Conservation (phyloP, 2,797 vertebrate genomes). For the Euthynnus affinis region DNA sequence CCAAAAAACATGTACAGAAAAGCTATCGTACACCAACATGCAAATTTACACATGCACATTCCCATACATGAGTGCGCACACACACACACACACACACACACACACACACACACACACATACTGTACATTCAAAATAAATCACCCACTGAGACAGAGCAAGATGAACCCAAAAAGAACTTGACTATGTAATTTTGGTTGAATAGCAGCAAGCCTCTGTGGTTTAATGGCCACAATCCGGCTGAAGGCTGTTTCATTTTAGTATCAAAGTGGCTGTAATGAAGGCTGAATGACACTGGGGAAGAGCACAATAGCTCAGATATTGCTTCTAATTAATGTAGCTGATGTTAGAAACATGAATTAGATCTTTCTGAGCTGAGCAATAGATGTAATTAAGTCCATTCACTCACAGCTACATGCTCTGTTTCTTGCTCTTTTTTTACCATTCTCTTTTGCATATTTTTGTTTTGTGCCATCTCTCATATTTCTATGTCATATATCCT, state of each 20-base stretch:
- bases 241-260: constrained; percentile 81
- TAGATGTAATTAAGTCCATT: constrained; percentile 73
- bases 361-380: constrained; percentile 70
- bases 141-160: constrained; percentile 44
- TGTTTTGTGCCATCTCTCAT: constrained; percentile 32
- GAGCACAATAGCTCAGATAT: constrained; percentile 77
- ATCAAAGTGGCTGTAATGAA: constrained; percentile 85
- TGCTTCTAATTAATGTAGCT: constrained; percentile 80
- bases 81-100: background rate
- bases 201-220: constrained; percentile 61
- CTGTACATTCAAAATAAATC: constrained; percentile 45
- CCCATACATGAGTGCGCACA: background rate
- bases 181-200: constrained; percentile 71
- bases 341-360: constrained; percentile 76
- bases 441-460: constrained; percentile 38
- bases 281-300: constrained; percentile 79
- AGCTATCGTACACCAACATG: constrained; percentile 14
- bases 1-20: constrained; percentile 39
- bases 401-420: constrained; percentile 39
- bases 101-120: constrained; percentile 23
- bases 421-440: constrained; percentile 30
- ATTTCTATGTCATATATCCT: constrained; percentile 44
- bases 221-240: constrained; percentile 76
- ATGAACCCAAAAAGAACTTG: constrained; percentile 64
- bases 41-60: constrained; percentile 29